Evolutionary conservation across 2,888 invertebrate species (phyloP).

Genomic region (Cryptus armator): DNA sequence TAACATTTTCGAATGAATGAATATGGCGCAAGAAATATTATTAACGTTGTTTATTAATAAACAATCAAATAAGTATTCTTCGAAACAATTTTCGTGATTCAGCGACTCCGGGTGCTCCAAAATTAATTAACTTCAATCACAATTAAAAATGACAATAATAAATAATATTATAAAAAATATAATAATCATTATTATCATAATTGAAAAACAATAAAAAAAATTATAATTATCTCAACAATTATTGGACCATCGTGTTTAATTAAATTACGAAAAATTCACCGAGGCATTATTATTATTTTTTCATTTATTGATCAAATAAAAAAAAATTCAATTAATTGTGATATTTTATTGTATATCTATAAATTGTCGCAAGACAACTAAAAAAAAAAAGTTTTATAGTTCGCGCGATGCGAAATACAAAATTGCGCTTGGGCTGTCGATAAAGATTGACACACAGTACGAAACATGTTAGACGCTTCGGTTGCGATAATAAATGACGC

Average conservation of each 20-base stretch:
- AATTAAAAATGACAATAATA: too few relatives aligned
- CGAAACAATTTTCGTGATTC: neutral
- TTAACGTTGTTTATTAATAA: neutral
- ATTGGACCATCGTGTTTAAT: too few relatives aligned
- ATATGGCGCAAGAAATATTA: neutral
- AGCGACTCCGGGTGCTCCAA: too few relatives aligned
- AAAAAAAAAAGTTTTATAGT: neutral
- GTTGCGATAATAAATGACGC: conserved; percentile 44
- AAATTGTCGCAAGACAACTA: neutral
- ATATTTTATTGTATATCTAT: neutral
- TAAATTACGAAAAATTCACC: too few relatives aligned
- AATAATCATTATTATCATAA: too few relatives aligned
- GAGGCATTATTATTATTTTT: too few relatives aligned
- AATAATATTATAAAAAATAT: too few relatives aligned
- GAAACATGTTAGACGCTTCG: neutral
- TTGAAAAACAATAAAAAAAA: neutral
- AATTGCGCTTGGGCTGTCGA: neutral
- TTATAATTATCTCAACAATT: too few relatives aligned
- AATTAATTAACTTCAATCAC: too few relatives aligned
- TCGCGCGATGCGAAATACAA: neutral
- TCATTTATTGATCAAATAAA: neutral
- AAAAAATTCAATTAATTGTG: neutral
- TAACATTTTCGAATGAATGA: neutral
- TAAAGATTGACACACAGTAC: conserved; percentile 7
- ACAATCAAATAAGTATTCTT: neutral